Evolutionary conservation across 2,797 vertebrate genomes (phyloP).

Genomic region (Enteromius unitaeniatus): DNA sequence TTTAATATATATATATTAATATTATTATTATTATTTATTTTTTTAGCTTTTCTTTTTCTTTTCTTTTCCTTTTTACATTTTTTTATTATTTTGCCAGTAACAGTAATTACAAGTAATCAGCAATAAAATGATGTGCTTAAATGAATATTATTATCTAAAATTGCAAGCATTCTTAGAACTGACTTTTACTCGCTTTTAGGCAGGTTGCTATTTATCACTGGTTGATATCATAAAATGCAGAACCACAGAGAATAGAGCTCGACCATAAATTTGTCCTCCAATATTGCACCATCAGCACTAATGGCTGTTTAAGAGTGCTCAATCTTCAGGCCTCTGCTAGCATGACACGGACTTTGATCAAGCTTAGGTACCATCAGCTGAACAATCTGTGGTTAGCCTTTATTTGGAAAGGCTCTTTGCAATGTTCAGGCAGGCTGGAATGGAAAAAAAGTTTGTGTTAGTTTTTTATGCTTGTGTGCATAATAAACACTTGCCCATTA

Average conservation of each 20-base stretch:
- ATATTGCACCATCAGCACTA: conserved; percentile 56
- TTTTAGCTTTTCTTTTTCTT: background rate
- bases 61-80: background rate
- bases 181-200: conserved; percentile 21
- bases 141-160: background rate
- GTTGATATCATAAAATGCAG: conserved; percentile 40
- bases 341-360: conserved; percentile 62
- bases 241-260: conserved; percentile 39
- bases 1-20: too few species aligned
- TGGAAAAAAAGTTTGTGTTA: conserved; percentile 28
- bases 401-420: conserved; percentile 44
- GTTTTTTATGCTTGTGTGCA: conserved; percentile 20
- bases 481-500: background rate
- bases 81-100: background rate
- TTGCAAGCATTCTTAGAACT: background rate
- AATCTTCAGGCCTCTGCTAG: conserved; percentile 53
- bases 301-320: conserved; percentile 56
- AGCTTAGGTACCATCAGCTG: conserved; percentile 29
- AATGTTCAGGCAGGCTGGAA: conserved; percentile 13
- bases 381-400: conserved; percentile 42
- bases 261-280: conserved; percentile 52
- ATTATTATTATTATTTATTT: too few species aligned
- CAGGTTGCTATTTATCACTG: conserved; percentile 39
- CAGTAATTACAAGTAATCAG: background rate
- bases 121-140: background rate